Evolutionary conservation across 2,797 vertebrate genomes (phyloP), one percentile per base, ranked within the genome.

Genomic region (Melanogrammus aeglefinus): DNA sequence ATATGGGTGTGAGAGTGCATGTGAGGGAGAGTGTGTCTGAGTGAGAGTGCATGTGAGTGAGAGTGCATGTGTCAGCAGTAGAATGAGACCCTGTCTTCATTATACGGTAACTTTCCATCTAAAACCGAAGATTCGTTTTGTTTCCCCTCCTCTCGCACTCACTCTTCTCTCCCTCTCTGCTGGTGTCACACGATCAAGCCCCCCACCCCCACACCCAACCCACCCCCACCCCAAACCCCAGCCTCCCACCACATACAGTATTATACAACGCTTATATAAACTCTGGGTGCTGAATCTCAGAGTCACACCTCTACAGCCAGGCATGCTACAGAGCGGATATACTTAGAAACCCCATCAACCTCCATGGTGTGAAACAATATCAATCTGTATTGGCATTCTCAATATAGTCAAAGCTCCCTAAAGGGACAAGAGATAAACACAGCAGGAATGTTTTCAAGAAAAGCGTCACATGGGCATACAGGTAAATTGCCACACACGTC

Each of bases 241-340:
- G 13, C 87, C 91, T 88, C 90, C 90, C 89, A 91, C 91, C 87
- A 86, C 87, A 88, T 86, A 87, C 88, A 89, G 80, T 78, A 82
- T 93, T 93, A 91, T 85, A 90, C 91, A 92, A 91, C 83, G 80
- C 84, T 93, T 93, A 91, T 77, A 90, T 90, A 91, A 93, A 92
- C n/a, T 72, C 85, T 81, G 88, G 78, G 79, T 76, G 74, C 80
- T 80, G 78, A 88, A 87, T 81, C 87, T 84, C 80, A 74, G 35
- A 77, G 76, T 80, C 76, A 70, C 84, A 88, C 88, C 84, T 88
- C 82, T 82, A 81, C 78, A 86, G 51, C 77, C 77, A 76, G 78
- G 76, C 84, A 83, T 86, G 80, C 82, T 35, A 81, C 80, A 89
- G 79, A 83, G 75, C 69, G 14, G n/a, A 85, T 80, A 79, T 78